Evolutionary conservation across 2,888 invertebrate species (phyloP).

Genomic region (Lingula anatina): DNA sequence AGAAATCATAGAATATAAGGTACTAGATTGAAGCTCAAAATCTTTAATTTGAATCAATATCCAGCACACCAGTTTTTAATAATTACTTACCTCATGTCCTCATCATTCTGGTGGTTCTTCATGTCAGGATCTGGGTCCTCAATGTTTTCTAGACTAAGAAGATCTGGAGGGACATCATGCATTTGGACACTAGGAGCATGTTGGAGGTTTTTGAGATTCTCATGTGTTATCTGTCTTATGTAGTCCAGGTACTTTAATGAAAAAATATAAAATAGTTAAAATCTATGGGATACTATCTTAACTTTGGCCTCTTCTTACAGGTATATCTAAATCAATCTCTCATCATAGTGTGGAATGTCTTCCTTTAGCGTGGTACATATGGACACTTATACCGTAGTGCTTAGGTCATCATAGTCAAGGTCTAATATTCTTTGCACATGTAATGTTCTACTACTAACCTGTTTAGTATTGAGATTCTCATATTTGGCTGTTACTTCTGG

Average conservation of each 20-base stretch:
- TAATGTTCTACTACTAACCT: slow-evolving; percentile 34
- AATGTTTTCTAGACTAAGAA: slow-evolving; percentile 37
- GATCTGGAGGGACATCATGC: slow-evolving; percentile 86
- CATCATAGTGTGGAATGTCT: too few species aligned
- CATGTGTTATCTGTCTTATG: slow-evolving; percentile 78
- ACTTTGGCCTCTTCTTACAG: not conserved
- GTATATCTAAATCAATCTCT: not conserved
- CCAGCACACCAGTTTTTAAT: too few species aligned
- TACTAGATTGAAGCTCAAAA: too few species aligned
- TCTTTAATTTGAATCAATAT: too few species aligned
- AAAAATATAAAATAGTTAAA: slow-evolving; percentile 1
- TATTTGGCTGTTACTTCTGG: slow-evolving; percentile 80
- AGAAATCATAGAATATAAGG: too few species aligned
- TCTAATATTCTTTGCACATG: too few species aligned
- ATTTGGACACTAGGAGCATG: slow-evolving; percentile 94
- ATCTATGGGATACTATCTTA: not conserved
- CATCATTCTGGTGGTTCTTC: slow-evolving; percentile 29
- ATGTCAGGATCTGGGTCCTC: slow-evolving; percentile 38
- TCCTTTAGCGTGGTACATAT: too few species aligned
- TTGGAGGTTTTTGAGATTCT: slow-evolving; percentile 85
- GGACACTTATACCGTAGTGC: too few species aligned
- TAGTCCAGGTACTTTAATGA: slow-evolving; percentile 74
- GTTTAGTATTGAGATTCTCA: slow-evolving; percentile 92
- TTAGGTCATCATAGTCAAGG: too few species aligned
- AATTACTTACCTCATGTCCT: slow-evolving; percentile 32